Percentiles rank a stretch among this genome's conserved stretches.
Conservation (phyloP, 1,140 invertebrate genomes). For the Scaptomyza montana region DNA sequence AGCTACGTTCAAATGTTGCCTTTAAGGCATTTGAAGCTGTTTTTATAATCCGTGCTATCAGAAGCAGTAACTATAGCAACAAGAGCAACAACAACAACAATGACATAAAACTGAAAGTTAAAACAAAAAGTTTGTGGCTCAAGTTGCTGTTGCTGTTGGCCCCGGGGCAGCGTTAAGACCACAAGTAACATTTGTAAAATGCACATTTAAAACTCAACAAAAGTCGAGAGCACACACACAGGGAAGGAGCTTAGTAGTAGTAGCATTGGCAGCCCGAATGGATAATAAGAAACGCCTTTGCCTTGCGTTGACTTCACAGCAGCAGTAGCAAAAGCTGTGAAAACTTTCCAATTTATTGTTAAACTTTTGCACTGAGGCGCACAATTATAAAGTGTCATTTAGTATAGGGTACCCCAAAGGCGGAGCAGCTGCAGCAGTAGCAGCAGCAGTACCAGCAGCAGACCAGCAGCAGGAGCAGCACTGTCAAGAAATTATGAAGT, state of each 20-base stretch:
- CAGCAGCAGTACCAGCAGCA: not conserved
- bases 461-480: slow-evolving; percentile 13
- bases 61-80: slow-evolving; percentile 12
- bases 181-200: slow-evolving; percentile 82
- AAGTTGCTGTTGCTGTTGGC: slow-evolving; percentile 49
- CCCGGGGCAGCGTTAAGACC: slow-evolving; percentile 62
- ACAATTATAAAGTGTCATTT: slow-evolving; percentile 83
- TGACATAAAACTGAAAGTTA: slow-evolving; percentile 63
- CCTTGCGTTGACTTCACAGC: slow-evolving; percentile 64
- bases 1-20: slow-evolving; percentile 45
- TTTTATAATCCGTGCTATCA: slow-evolving; percentile 70
- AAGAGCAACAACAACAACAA: slow-evolving; percentile 45
- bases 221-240: slow-evolving; percentile 47
- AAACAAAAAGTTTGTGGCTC: slow-evolving; percentile 65
- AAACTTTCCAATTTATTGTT: slow-evolving; percentile 83
- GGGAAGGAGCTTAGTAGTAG: slow-evolving; percentile 34
- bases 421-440: slow-evolving; percentile 20
- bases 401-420: slow-evolving; percentile 55
- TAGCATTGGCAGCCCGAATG: slow-evolving; percentile 60
- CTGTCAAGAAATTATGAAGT: slow-evolving; percentile 81
- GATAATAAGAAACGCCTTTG: slow-evolving; percentile 77
- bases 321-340: slow-evolving; percentile 46
- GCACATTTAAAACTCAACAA: slow-evolving; percentile 78
- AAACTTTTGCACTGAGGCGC: slow-evolving; percentile 80
- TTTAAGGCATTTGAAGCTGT: slow-evolving; percentile 59